phyloP scores from a whole-genome alignment of 2,888 invertebrate genomes.

The Empis livida region DNA sequence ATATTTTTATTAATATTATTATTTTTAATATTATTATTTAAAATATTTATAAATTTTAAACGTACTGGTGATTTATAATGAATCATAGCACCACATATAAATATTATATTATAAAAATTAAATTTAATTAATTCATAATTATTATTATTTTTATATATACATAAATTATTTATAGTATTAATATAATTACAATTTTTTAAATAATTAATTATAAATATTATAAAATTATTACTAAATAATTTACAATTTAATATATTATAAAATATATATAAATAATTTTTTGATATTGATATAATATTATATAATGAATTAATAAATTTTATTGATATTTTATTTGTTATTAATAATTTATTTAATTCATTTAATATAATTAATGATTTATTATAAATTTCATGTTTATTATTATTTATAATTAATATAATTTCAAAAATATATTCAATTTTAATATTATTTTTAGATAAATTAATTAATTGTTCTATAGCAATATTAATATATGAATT shows the following conservation, averaged over 20 bases:
- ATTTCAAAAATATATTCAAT: background rate
- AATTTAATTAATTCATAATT: background rate
- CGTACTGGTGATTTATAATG: background rate
- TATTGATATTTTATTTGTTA: background rate
- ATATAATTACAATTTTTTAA: background rate
- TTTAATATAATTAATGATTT: background rate
- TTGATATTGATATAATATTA: background rate
- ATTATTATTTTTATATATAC: background rate
- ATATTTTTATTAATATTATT: background rate
- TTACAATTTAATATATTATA: background rate
- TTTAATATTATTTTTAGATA: background rate
- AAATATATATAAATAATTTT: background rate
- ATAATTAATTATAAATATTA: background rate
- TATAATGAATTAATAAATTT: background rate
- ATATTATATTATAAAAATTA: background rate
- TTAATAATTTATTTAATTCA: background rate
- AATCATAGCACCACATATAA: background rate
- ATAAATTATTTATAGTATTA: background rate
- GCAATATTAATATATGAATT: background rate
- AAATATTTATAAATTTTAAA: background rate
- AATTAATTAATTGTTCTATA: conserved; percentile 5
- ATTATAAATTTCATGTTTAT: background rate
- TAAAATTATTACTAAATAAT: background rate
- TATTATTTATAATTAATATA: no score
- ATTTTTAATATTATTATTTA: background rate